Base-by-base conservation (phyloP, 2,888 invertebrate species). In the Cheilosia urbana region DNA sequence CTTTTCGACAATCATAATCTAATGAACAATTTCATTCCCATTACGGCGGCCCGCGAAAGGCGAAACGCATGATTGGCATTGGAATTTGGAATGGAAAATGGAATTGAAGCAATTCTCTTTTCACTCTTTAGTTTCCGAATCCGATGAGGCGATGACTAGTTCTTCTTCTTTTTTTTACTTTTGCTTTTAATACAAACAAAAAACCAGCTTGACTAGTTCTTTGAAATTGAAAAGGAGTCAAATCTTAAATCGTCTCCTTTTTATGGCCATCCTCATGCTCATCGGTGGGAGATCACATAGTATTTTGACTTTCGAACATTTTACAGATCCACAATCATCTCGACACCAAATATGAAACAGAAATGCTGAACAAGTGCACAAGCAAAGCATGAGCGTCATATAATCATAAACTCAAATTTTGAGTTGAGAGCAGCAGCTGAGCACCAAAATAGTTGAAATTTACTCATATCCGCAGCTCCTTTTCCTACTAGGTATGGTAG, bases 121-220 rank as follows among this genome's bases (percentile, higher is more conserved):
- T 37, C 45, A 19, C 37, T 60, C 19, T 60, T 34, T 49, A 47
- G 49, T 47, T 24, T 68, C 57, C 34, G 60, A 21, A n/a, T 68
- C 57, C 34, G 60, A 21, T 24, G 9, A 0, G 30, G 9, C 30
- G 30, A 30, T 24, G 27, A 45, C 30, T 40, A 9, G 51, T 49
- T 37, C 19, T 2, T 19, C 42, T 19, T 30, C 65, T 65, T 51
- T 42, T 45, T 24, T 24, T 2, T 66, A 82, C 77, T 82, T 82
- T 77, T 82, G 77, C 72, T 77, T 72, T 81, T 65, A 45, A 63
- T 69, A 40, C 21, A 47, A 27, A 76, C 34, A 66, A 62, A 37
- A 69, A 84, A 84, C 83, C 63, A 45, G 69, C 68, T 51, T 34
- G 83, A 84, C 83, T 65, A 79, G 83, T 84, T 79, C 75, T 75